Evolutionary conservation across 2,888 invertebrate genomes (phyloP).

Genomic region (Argyra leucocephala): DNA sequence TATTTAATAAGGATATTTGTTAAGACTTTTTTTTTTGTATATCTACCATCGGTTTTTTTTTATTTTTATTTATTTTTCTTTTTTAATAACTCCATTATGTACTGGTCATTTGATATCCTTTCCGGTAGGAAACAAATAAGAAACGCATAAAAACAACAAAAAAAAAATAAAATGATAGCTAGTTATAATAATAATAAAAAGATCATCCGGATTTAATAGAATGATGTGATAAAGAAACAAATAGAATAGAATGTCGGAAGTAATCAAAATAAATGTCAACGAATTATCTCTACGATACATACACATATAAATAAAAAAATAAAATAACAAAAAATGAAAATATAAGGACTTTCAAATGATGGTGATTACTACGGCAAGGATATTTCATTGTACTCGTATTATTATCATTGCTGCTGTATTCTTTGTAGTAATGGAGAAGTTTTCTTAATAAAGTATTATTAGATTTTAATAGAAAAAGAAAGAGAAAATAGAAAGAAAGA

Average conservation of each 20-base stretch:
- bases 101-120: constrained; percentile 2
- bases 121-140: neutral
- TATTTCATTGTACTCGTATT: neutral
- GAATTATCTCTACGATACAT: neutral
- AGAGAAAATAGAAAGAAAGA: neutral
- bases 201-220: neutral
- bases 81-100: neutral
- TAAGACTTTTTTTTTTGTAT: neutral
- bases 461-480: neutral
- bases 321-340: neutral
- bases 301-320: neutral
- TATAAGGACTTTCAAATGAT: neutral
- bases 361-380: neutral
- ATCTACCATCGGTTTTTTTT: no score
- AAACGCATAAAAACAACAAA: no score
- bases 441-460: no score
- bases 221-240: neutral
- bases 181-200: constrained; percentile 6
- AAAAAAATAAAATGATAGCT: no score
- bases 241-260: constrained; percentile 9
- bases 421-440: no score
- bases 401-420: neutral
- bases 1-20: constrained; percentile 1
- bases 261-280: constrained; percentile 11
- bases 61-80: neutral